Evolutionary conservation across 2,888 invertebrate species (phyloP).

Genomic region (Masnerella sp.): DNA sequence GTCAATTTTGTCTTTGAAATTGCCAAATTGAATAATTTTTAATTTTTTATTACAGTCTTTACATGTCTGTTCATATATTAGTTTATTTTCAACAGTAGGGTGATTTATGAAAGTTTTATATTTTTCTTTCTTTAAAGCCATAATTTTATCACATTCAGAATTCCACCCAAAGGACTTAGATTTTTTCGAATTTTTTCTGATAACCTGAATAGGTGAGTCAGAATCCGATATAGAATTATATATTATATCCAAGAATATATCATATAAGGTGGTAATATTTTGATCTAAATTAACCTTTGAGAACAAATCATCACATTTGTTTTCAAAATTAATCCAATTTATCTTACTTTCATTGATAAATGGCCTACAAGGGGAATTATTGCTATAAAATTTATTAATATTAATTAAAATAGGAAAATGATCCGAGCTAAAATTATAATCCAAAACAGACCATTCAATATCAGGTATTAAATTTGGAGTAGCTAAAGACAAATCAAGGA

Average conservation of each 20-base stretch:
- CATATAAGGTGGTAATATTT: background rate
- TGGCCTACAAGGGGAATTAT: background rate
- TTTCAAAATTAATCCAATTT: background rate
- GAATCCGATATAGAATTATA: background rate
- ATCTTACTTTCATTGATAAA: background rate
- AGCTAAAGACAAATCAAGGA: background rate
- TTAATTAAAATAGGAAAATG: slow-evolving; percentile 10
- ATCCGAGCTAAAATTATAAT: slow-evolving; percentile 1
- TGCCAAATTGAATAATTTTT: too few species aligned
- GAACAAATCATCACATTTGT: background rate
- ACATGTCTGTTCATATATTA: too few species aligned
- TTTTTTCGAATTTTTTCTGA: slow-evolving; percentile 2
- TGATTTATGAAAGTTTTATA: background rate
- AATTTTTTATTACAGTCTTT: too few species aligned
- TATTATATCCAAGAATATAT: background rate
- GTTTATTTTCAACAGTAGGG: background rate
- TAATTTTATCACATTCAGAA: background rate
- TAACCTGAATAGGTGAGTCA: background rate
- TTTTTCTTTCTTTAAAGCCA: background rate
- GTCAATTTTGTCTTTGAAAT: slow-evolving; percentile 1
- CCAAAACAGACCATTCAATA: background rate
- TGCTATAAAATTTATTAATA: slow-evolving; percentile 1
- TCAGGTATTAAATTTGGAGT: background rate
- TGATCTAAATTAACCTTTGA: background rate
- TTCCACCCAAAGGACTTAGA: background rate